A percentile compares a stretch with the other conserved stretches of the same genome.
Evolutionary conservation across 2,888 invertebrate genomes (phyloP).

Genomic region (Aporophyla lueneburgensis): DNA sequence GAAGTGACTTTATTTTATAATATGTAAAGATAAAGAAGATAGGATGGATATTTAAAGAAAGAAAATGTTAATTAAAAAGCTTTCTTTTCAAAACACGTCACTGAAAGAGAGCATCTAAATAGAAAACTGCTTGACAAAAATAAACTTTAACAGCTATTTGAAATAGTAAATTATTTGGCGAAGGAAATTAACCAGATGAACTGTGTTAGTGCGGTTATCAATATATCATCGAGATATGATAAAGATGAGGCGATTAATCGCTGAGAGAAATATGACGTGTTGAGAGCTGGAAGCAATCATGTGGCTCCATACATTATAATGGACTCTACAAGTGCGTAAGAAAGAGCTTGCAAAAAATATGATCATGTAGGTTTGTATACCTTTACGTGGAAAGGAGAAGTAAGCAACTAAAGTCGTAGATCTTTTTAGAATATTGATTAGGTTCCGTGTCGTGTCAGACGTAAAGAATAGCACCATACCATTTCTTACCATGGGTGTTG

Average conservation of each 20-base stretch:
- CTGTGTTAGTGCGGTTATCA: constrained; percentile 17
- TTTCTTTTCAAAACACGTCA: neutral
- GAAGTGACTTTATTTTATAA: too few relatives aligned
- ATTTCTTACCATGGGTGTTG: too few relatives aligned
- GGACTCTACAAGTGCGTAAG: constrained; percentile 17
- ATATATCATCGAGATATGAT: constrained; percentile 43
- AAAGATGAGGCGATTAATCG: constrained; percentile 38
- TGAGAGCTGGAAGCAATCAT: constrained; percentile 34
- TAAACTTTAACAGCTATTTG: constrained; percentile 13
- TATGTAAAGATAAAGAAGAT: too few relatives aligned
- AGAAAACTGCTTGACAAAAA: constrained; percentile 21
- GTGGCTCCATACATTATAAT: constrained; percentile 7
- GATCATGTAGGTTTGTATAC: neutral
- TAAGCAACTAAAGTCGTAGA: neutral
- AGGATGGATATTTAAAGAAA: neutral
- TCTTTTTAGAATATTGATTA: neutral
- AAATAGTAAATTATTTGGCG: constrained; percentile 14
- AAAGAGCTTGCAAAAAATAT: constrained; percentile 15
- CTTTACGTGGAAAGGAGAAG: neutral
- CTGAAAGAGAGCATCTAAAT: neutral
- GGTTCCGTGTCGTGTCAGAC: too few relatives aligned
- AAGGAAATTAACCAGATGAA: constrained; percentile 48
- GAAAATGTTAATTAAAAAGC: neutral
- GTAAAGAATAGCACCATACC: too few relatives aligned
- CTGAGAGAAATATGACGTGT: constrained; percentile 29